Evolutionary conservation across 64 coral and sea anemone genomes (phyloP), one percentile per base, ranked within the genome.

Genomic region (Porites australiensis): DNA sequence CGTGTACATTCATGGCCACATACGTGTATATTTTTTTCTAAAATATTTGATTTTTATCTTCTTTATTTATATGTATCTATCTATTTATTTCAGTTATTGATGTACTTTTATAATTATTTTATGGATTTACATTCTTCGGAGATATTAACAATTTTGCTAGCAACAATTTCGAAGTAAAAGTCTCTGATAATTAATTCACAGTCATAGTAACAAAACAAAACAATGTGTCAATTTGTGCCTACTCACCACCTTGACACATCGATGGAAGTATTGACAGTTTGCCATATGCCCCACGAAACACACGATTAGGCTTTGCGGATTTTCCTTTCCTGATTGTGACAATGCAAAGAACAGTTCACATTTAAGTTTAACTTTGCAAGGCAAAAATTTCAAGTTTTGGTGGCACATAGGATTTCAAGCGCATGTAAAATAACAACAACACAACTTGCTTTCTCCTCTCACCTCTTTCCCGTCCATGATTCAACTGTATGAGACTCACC

Each of bases 381-480:
- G 6, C 18, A 72, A 72, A 72, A 27, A 27, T 63, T 13, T 63
- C 11, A 63, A 18, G 11, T 63, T 63, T 6, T 72, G 70, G 43
- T 19, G 14, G 44, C 5, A 43, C 6, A 1, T 46, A 49, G 6
- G 75, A 88, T 57, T 70, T 13, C 16, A 55, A 74, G 9, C 13
- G 8, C 27, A 37, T 0, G 27, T 37, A 37, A 37, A 37, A 37
- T 37, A 37, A 37, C 27, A 37, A 37, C 27, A 37, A 37, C 27
- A 37, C 27, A 37, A 37, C 27, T 37, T 37, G 27, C 27, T 37
- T 37, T 37, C 27, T 37, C 27, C 27, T 64, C 8, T 82, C 50
- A 79, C 88, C 74, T 65, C 49, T 89, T 55, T 66, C 88, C 87
- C 3, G 71, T 89, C 72, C 87, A 89, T 6, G 87, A 59, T 77